Conservation (phyloP, 37 sponge, comb jelly and placozoan species). For the Trichoplax adhaerens region DNA sequence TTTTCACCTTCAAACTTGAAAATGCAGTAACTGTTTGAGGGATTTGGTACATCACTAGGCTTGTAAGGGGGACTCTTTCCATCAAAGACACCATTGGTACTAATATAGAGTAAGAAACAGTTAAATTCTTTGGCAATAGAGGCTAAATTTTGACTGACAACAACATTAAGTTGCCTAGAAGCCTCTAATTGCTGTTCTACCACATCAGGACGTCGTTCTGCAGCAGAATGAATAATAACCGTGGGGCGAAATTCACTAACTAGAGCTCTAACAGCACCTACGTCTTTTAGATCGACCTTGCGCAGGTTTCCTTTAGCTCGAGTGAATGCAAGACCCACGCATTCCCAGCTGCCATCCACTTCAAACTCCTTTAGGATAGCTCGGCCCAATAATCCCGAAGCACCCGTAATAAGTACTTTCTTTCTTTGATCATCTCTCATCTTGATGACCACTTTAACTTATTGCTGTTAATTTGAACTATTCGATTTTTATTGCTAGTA, state of each 20-base stretch:
- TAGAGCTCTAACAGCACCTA: constrained; percentile 19
- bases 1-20: constrained; percentile 46
- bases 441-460: no score
- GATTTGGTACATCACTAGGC: constrained; percentile 35
- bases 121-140: constrained; percentile 13
- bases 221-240: constrained; percentile 65
- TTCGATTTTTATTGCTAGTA: no score
- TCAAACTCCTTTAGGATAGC: constrained; percentile 21
- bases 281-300: constrained; percentile 44
- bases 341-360: constrained; percentile 24
- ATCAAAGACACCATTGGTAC: constrained; percentile 79
- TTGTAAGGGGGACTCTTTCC: constrained; percentile 54
- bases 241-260: constrained; percentile 32
- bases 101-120: constrained; percentile 42
- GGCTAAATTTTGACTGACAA: constrained; percentile 30
- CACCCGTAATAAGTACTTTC: constrained; percentile 63
- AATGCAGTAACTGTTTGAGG: constrained; percentile 52
- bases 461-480: no score
- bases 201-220: constrained; percentile 74
- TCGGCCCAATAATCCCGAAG: constrained; percentile 74
- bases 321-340: constrained; percentile 52
- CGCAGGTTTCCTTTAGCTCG: constrained; percentile 24
- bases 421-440: neutral
- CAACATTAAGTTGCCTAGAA: constrained; percentile 36
- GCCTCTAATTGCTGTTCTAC: constrained; percentile 33